Percentiles rank a stretch among this genome's conserved stretches.
Evolutionary conservation across 2,797 vertebrate genomes (phyloP).

Genomic region (Myotis vivesi): DNA sequence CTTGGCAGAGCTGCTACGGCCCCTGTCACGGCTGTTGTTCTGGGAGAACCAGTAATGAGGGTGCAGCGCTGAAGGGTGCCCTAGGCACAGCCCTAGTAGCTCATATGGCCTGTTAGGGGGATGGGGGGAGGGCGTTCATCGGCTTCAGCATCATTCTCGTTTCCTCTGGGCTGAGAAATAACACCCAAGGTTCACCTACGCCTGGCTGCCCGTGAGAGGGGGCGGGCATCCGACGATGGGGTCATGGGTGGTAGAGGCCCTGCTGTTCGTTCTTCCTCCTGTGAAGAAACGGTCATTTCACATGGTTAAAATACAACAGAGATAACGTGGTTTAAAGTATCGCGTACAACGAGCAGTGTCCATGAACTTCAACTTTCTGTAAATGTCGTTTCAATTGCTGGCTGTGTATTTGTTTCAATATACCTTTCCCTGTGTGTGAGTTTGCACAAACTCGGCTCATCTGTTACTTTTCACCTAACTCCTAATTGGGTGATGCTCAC

Average conservation of each 20-base stretch:
- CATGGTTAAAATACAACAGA: not conserved
- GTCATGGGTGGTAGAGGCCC: not conserved
- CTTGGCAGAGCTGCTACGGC: not conserved
- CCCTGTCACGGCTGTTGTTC: not conserved
- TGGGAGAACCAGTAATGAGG: no score
- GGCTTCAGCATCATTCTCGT: not conserved
- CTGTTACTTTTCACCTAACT: conserved; percentile 2
- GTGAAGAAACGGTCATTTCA: not conserved
- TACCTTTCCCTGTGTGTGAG: not conserved
- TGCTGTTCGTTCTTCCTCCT: not conserved
- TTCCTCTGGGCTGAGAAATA: not conserved
- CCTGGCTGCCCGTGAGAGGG: not conserved
- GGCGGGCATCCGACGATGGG: not conserved
- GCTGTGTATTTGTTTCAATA: not conserved
- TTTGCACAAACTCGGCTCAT: not conserved
- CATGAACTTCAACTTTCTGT: not conserved
- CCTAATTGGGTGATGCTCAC: not conserved
- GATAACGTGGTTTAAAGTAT: not conserved
- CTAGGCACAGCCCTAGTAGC: not conserved
- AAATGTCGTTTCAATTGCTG: not conserved
- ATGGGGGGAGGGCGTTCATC: not conserved
- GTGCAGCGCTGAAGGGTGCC: not conserved
- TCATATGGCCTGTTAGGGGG: not conserved
- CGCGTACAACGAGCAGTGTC: not conserved
- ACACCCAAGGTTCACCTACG: not conserved